Base-by-base conservation (phyloP, 1,140 invertebrate species). In the Aphaenogaster ashmeadi region DNA sequence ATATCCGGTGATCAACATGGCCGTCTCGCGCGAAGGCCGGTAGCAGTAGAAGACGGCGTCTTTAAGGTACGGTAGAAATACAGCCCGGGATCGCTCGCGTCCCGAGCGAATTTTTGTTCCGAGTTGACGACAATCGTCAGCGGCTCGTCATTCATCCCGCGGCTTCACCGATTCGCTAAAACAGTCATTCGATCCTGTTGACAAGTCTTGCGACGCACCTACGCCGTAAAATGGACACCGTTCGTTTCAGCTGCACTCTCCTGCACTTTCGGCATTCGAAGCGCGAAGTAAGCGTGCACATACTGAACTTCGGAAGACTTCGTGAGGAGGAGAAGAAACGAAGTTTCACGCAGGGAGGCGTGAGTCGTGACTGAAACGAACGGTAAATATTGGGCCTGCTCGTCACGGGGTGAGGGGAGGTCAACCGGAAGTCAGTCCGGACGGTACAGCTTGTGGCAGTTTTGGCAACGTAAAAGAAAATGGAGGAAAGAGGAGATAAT, bases 1-100 rank as follows among this genome's bases (percentile, higher is more conserved):
- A 77, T 58, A 38, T 9, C 52, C 21, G 9, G 9, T 41, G 38
- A 27, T 77, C 74, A 77, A 77, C 5, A 77, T 77, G 74, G 74
- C 74, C 74, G 74, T 38, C 21, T 77, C 38, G n/a, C 1, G 54
- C 7, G 7, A 38, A 77, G 50, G 38, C 74, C 38, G 38, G 21
- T 38, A 60, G 21, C 21, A 38, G n/a, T 44, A 3, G 74, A 60
- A 41, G 54, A 77, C 74, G 38, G 44, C 74, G 38, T 60, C 8
- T 21, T 60, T 77, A 13, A 77, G 74, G 74, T 77, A 77, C 8
- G 44, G n/a, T 58, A 38, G 36, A 74, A 44, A 27, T 41, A 15
- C 60, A 77, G 54, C 38, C 2, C n/a, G 27, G 15, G 6, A 6
- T 27, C 54, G 13, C 11, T 18, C 15, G 21, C 7, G 9, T 9